phyloP scores from a whole-genome alignment of 2,113 vertebrate genomes.

The Neofelis nebulosa region DNA sequence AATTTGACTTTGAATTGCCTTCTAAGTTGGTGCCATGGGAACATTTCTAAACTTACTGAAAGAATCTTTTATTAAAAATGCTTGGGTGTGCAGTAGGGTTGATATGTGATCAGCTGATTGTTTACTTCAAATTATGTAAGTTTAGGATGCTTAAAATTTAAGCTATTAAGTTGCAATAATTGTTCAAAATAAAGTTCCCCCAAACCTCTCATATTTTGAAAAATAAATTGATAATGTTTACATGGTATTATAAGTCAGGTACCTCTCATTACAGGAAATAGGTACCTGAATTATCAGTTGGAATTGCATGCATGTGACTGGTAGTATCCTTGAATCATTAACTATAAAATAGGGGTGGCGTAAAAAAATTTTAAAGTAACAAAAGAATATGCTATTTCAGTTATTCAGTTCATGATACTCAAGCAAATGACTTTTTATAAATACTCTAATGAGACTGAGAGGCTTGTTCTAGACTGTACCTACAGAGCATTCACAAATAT shows the following conservation, averaged over 20 bases:
- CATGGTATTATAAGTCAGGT: neutral
- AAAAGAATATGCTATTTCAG: neutral
- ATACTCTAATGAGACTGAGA: neutral
- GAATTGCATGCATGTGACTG: neutral
- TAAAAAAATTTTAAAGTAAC: neutral
- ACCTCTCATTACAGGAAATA: neutral
- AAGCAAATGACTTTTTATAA: neutral
- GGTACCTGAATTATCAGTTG: neutral
- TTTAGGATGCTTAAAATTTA: neutral
- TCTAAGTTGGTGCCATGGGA: neutral
- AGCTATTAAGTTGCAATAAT: neutral
- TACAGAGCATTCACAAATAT: neutral
- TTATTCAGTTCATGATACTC: neutral
- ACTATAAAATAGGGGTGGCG: neutral
- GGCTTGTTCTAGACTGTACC: neutral
- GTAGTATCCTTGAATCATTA: neutral
- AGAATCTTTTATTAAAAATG: conserved; percentile 32
- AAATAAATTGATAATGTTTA: neutral
- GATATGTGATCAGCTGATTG: neutral
- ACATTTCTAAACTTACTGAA: conserved; percentile 29
- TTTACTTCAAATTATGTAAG: neutral
- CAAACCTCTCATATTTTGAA: neutral
- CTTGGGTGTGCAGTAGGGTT: neutral
- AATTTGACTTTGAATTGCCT: conserved; percentile 48
- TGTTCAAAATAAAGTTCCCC: neutral